Evolutionary conservation across 2,797 vertebrate species (phyloP).

Genomic region (Gambusia yucatana): DNA sequence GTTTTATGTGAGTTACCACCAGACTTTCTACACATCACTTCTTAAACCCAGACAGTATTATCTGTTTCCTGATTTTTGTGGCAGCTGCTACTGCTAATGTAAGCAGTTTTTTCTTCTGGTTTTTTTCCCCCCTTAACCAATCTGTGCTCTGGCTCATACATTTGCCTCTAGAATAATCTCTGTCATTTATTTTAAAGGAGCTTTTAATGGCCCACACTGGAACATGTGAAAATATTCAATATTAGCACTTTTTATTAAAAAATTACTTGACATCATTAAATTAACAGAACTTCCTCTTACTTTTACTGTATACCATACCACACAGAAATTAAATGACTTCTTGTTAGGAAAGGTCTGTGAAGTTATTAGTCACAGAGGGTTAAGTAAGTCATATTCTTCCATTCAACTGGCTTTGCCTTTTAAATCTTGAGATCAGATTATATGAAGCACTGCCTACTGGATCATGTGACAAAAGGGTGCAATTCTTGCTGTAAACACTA

Average conservation of each 20-base stretch:
- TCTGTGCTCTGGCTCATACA: constrained; percentile 21
- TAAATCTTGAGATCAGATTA: not conserved
- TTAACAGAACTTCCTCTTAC: not conserved
- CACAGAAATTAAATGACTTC: not conserved
- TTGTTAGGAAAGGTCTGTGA: not conserved
- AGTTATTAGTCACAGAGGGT: not conserved
- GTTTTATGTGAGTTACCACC: constrained; percentile 29
- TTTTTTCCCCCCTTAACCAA: not conserved
- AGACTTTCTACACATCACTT: constrained; percentile 39
- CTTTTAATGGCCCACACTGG: not conserved
- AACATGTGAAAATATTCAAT: not conserved
- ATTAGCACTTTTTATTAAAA: constrained; percentile 7
- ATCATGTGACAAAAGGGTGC: not conserved
- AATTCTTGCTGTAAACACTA: constrained; percentile 36
- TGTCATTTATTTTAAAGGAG: not conserved
- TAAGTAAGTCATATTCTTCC: not conserved
- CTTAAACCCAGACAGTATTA: constrained; percentile 37
- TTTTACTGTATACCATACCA: constrained; percentile 7
- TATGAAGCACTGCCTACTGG: not conserved
- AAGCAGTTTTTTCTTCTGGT: constrained; percentile 49
- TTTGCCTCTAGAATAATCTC: not conserved
- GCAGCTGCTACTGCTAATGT: constrained; percentile 39
- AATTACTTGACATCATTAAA: not conserved
- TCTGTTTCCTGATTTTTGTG: constrained; percentile 65
- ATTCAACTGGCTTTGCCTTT: not conserved